Conservation (phyloP, 2,797 vertebrate genomes). For the Syndactyla subalaris region DNA sequence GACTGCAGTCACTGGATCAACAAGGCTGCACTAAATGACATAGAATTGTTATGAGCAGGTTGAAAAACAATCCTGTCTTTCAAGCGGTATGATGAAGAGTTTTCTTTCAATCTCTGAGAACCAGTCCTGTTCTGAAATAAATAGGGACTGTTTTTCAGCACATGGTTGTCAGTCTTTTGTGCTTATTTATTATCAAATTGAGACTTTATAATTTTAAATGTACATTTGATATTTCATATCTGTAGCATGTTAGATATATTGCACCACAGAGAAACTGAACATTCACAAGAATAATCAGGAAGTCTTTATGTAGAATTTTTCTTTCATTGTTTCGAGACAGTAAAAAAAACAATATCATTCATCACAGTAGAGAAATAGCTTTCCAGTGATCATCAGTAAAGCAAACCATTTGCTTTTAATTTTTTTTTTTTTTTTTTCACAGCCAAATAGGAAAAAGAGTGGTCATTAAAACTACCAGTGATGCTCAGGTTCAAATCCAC, state of each 20-base stretch:
- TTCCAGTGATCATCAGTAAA: not conserved
- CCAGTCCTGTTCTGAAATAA: not conserved
- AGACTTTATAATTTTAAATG: slow-evolving; percentile 1
- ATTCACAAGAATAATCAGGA: not conserved
- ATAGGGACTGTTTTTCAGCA: not conserved
- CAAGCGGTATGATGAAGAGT: not conserved
- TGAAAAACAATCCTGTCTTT: not conserved
- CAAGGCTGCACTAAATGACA: not conserved
- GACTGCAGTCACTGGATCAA: not conserved
- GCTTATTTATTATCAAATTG: not conserved
- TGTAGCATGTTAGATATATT: not conserved
- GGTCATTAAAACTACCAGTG: not conserved
- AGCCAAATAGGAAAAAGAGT: not conserved
- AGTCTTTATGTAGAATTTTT: not conserved
- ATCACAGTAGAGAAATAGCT: not conserved
- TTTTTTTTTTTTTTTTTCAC: not conserved
- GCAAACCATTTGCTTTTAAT: not conserved
- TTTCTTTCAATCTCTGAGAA: not conserved
- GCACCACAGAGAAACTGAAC: not conserved
- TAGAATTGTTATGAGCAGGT: not conserved
- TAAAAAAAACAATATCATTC: not conserved
- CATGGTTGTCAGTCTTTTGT: not conserved
- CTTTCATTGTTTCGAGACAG: not conserved
- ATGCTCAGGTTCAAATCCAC: not conserved
- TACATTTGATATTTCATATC: not conserved